Evolutionary conservation across 23 tunicate species (phyloP), one percentile per base, ranked within the genome.

Genomic region (Phallusia fumigata): DNA sequence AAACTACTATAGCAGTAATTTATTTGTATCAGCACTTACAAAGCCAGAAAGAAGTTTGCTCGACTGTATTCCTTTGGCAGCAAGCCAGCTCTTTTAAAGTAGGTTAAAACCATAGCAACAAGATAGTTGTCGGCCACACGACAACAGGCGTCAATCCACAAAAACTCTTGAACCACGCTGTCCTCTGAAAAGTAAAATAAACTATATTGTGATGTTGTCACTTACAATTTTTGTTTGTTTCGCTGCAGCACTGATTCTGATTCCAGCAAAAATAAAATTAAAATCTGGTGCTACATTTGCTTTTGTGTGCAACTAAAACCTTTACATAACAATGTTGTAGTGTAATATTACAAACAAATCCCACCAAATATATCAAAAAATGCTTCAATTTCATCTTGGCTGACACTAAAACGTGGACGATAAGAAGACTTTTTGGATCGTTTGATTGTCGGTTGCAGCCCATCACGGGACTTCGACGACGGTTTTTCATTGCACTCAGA

Each of bases 51-150:
- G 65, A 94, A 94, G 76, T 94, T 89, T 49, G 81, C 52, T 47
- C 35, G 34, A 22, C 52, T 94, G 79, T 89, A 94, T 79, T 94
- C 98, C 0, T 64, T 40, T 0, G 79, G 33, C 10, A 78, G 73
- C 33, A 89, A 82, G 21, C 35, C 86, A 44, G 94, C 94, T 74
- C 98, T 84, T 64, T 94, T 89, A 50, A 94, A 94, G 74, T 89
- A 94, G 10, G 94, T 80, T 32, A 94, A 78, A 19, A 89, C 90
- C 98, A 94, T 94, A 16, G 98, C 94, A 12, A 94, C 84, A 0
- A 94, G 83, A 51, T 89, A 89, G 30, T 83, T 94, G 79, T 94
- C 98, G 19, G 98, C 89, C 11, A 94, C 74, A 22, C 98, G 85
- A 52, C 83, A 86, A 64, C 98, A 94, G 28, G 58, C 32, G 76